Percentiles rank a stretch among this genome's conserved stretches.
Conservation (phyloP, 2,888 invertebrate genomes). For the Neoitamus cyanurus region DNA sequence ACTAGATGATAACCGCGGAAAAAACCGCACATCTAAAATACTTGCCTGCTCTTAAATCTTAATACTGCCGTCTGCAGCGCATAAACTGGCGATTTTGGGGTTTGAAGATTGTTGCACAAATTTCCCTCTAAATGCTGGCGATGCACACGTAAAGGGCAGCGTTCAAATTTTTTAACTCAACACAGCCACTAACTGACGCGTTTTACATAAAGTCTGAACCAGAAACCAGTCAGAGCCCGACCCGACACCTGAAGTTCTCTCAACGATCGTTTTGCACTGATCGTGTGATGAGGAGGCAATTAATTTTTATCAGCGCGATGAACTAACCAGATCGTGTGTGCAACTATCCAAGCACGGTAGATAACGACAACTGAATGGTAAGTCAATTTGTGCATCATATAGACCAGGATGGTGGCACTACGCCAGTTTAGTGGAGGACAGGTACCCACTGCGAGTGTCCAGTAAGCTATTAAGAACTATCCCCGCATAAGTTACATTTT, state of each 20-base stretch:
- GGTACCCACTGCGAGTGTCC: not conserved
- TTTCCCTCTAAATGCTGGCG: not conserved
- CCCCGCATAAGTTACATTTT: not conserved
- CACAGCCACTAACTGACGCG: not conserved
- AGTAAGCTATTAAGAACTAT: not conserved
- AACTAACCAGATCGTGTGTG: not conserved
- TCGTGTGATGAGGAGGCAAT: constrained; percentile 1
- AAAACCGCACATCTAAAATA: not conserved
- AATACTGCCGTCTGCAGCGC: not conserved
- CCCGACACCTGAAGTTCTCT: not conserved
- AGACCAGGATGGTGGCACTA: constrained; percentile 28
- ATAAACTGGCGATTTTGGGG: not conserved
- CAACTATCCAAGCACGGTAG: constrained; percentile 48
- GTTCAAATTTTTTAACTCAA: not conserved
- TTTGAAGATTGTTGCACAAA: not conserved
- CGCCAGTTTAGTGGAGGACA: not conserved
- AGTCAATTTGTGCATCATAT: constrained; percentile 17
- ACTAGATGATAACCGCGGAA: not conserved
- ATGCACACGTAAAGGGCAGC: not conserved
- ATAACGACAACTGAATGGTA: constrained; percentile 50
- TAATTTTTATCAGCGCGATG: constrained; percentile 10
- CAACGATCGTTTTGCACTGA: not conserved
- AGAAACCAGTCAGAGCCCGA: not conserved
- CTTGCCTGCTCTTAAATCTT: constrained; percentile 8
- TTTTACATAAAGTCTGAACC: not conserved